Evolutionary conservation across 2,797 vertebrate species (phyloP), one percentile per base, ranked within the genome.

Genomic region (Lithobates pipiens): DNA sequence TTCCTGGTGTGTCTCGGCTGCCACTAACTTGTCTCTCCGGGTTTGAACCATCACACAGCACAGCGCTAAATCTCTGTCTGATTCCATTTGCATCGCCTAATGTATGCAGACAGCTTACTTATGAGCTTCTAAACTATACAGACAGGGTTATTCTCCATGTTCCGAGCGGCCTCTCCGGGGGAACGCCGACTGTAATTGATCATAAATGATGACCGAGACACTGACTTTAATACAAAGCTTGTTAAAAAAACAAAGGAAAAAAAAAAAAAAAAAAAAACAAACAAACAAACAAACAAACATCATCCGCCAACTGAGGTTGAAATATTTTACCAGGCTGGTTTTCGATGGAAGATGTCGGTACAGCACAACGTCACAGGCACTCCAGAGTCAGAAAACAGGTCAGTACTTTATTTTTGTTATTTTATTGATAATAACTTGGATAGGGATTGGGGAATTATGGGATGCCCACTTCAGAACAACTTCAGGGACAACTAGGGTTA

Each of bases 91-190:
- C 76, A 83, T 70, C 63, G 1, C 18, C 25, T 83, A 87, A 87
- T 87, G 42, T 87, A 87, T 87, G 85, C 85, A 80, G 85, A 83
- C 85, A 87, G 85, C 76, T 87, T 87, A 87, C 81, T 87, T 87
- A 87, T 87, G 81, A 87, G 81, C 63, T 76, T 75, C 85, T 84
- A 84, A 87, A 76, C 85, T 80, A 83, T 76, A 39, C 42, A 78
- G 85, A 87, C 85, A 86, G 76, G 81, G 81, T 83, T 87, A 80
- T 79, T 76, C 76, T 84, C 76, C n/a, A n/a, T n/a, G n/a, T n/a
- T n/a, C n/a, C 32, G 44, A 75, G 46, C 34, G 10, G 7, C 34
- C 81, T 87, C 85, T 83, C 85, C 63, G 27, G 85, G 85, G 85
- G 85, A 83, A 69, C n/a, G 27, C 42, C 63, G 81, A 16, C 61